phyloP scores from a whole-genome alignment of 2,888 invertebrate genomes.

The Aphodius granarius region DNA sequence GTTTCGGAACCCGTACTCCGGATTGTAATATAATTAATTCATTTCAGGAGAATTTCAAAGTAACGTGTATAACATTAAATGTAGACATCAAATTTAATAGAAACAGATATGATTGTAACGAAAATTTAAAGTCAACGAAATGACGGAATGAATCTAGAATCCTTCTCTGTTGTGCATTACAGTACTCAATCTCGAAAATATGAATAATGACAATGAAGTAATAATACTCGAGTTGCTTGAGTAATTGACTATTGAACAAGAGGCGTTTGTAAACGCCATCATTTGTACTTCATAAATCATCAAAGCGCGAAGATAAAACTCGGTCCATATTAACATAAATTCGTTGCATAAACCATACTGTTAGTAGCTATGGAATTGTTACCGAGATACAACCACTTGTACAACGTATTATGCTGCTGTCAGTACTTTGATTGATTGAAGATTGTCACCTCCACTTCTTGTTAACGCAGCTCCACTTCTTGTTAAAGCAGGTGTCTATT shows the following conservation, averaged over 20 bases:
- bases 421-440: neutral
- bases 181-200: neutral
- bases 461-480: neutral
- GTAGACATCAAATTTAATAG: too few relatives aligned
- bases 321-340: neutral
- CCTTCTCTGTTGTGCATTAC: neutral
- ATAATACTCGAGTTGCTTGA: neutral
- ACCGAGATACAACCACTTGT: neutral
- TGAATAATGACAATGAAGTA: neutral
- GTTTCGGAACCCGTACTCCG: too few relatives aligned
- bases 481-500: neutral
- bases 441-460: neutral
- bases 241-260: neutral
- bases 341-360: neutral
- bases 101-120: too few relatives aligned
- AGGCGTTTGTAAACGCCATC: neutral
- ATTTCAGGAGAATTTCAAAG: too few relatives aligned
- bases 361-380: neutral
- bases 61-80: too few relatives aligned
- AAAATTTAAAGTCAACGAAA: neutral
- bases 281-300: neutral
- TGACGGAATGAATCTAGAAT: neutral
- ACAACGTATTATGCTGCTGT: neutral
- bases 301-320: neutral
- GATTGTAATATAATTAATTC: too few relatives aligned